Conservation (phyloP, 2,888 invertebrate genomes). For the Periphyllus acericola region DNA sequence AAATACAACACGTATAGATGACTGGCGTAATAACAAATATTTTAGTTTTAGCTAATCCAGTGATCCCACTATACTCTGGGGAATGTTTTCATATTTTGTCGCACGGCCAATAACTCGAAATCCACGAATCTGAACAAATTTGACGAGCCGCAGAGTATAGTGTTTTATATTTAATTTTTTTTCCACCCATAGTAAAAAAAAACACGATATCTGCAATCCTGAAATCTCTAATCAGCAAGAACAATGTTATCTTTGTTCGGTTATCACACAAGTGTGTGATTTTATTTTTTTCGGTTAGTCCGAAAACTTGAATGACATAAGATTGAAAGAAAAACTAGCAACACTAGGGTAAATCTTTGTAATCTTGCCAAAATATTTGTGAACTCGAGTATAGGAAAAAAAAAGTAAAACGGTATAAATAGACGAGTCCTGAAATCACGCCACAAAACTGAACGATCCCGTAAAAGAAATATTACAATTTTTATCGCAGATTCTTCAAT, state of each 20-base stretch:
- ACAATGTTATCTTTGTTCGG: background rate
- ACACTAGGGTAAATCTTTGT: constrained; percentile 47
- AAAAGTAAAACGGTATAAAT: constrained; percentile 44
- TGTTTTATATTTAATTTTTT: background rate
- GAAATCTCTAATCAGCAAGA: background rate
- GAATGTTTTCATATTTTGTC: constrained; percentile 20
- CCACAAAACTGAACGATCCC: constrained; percentile 4
- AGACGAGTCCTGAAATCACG: constrained; percentile 47
- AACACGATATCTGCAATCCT: background rate
- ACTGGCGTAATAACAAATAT: constrained; percentile 43
- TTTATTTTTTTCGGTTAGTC: background rate
- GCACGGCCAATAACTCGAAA: background rate
- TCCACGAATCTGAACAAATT: background rate
- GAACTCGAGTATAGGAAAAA: constrained; percentile 11
- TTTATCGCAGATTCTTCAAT: background rate
- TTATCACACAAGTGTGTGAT: background rate
- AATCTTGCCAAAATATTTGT: constrained; percentile 49
- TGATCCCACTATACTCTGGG: background rate
- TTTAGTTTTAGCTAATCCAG: constrained; percentile 26
- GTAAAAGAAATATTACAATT: background rate
- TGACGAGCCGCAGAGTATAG: background rate
- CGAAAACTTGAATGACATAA: constrained; percentile 6
- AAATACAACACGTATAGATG: constrained; percentile 17
- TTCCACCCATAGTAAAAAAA: background rate
- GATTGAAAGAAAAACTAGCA: background rate